Evolutionary conservation across 2,797 vertebrate species (phyloP), one percentile per base, ranked within the genome.

Genomic region (Pteronotus mesoamericanus): DNA sequence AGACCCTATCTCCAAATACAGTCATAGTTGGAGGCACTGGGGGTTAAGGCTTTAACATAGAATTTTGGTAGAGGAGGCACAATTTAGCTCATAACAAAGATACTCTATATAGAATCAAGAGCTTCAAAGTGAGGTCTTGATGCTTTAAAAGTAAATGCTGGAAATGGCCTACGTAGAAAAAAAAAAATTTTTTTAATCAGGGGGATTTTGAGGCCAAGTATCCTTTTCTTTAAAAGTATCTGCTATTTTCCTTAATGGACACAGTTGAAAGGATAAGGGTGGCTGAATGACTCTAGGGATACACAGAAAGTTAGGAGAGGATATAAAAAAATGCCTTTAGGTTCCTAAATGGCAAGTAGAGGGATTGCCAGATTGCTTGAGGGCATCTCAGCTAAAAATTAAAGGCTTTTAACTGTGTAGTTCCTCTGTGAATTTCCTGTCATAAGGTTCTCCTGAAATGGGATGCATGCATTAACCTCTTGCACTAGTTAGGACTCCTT

Each of bases 231-330:
- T 96, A 94, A 86, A 95, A 72, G 18, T 89, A 74, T 77, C 46
- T 96, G 68, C 83, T 86, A 22, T 94, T 95, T 96, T 78, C 69
- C 94, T 95, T 94, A 92, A 97, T 97, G 95, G 94, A 97, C 83
- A 86, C 0, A 82, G 90, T 91, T 96, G 92, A 96, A 96, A 96
- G 53, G 90, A 82, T 94, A 46, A 74, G n/a, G 32, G 64, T 83
- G 42, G 92, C 88, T 94, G 86, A 82, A 64, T 93, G 92, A 94
- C 79, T 96, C 88, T 69, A 79, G 79, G 42, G 79, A 77, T 55
- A 86, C 42, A 77, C 21, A 87, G 42, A 89, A 74, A 89, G 84
- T 46, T 71, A 92, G 72, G 71, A 86, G 15, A 69, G 39, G 34
- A 61, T 83, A 71, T 93, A 61, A 95, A 96, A 94, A 88, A 94